phyloP scores from a whole-genome alignment of 2,797 vertebrate species.

The Squalus acanthias region DNA sequence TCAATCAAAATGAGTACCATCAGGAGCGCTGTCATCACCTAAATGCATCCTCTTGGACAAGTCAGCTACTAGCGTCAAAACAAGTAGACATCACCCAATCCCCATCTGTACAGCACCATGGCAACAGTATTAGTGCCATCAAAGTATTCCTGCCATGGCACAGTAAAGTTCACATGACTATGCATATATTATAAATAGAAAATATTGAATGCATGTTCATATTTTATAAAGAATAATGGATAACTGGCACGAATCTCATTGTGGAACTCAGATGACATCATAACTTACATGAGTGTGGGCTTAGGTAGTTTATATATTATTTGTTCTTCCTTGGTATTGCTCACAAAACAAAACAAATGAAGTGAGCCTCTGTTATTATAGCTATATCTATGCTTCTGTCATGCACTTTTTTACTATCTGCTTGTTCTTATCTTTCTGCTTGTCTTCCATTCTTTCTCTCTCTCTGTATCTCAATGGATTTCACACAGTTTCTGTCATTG shows the following conservation, averaged over 20 bases:
- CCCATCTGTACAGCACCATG: constrained; percentile 17
- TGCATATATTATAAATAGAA: not conserved
- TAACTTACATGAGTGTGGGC: not conserved
- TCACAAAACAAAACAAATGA: too few relatives aligned
- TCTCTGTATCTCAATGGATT: too few relatives aligned
- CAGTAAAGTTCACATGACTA: not conserved
- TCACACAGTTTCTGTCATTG: too few relatives aligned
- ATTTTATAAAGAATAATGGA: not conserved
- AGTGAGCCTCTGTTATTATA: too few relatives aligned
- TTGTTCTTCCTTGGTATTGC: too few relatives aligned
- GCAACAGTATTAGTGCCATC: not conserved
- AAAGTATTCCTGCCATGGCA: not conserved
- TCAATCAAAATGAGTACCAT: constrained; percentile 29
- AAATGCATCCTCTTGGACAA: not conserved
- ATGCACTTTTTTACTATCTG: too few relatives aligned
- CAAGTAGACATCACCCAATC: not conserved
- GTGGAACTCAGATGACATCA: not conserved
- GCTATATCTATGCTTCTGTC: too few relatives aligned
- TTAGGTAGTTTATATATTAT: not conserved
- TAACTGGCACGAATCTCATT: not conserved
- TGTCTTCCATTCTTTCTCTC: too few relatives aligned
- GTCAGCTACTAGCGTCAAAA: not conserved
- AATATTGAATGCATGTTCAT: not conserved
- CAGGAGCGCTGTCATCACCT: constrained; percentile 19
- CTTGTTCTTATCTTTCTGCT: too few relatives aligned